These are phyloP conservation scores for Uloborus diversus DNA, from an alignment of 1,140 invertebrate genomes.

Conservation along the genomic window DNA sequence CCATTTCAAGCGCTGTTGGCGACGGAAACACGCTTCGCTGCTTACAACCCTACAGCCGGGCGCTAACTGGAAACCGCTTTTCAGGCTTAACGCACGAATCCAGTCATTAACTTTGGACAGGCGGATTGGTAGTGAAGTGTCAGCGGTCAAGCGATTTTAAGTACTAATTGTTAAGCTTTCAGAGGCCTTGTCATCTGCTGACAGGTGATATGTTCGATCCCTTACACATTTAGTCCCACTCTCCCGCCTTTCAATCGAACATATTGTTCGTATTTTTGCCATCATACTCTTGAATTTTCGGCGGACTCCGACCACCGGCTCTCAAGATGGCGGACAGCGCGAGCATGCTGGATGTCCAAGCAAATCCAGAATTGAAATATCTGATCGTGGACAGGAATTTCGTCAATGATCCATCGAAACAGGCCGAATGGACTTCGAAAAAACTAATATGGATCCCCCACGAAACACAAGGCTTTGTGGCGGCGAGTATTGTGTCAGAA, in stretches of 20 bases:
- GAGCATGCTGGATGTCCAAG: slow-evolving; percentile 68
- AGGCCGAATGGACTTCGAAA: slow-evolving; percentile 99
- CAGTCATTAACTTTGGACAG: too few relatives aligned
- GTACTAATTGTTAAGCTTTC: slow-evolving; percentile 85
- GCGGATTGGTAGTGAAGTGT: slow-evolving; percentile 65
- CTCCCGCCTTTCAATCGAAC: background rate
- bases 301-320: slow-evolving; percentile 40
- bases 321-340: slow-evolving; percentile 52
- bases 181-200: slow-evolving; percentile 65
- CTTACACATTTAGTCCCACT: background rate
- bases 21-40: slow-evolving; percentile 19
- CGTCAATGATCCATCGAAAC: slow-evolving; percentile 94
- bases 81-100: slow-evolving; percentile 39
- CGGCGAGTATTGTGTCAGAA: slow-evolving; percentile 94
- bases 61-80: slow-evolving; percentile 45
- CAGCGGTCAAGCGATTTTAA: slow-evolving; percentile 9
- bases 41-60: slow-evolving; percentile 27
- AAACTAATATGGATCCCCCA: slow-evolving; percentile 98
- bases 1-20: slow-evolving; percentile 20
- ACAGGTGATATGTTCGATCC: background rate
- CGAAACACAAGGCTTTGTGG: slow-evolving; percentile 94
- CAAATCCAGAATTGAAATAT: slow-evolving; percentile 92
- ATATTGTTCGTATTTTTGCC: slow-evolving; percentile 67
- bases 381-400: slow-evolving; percentile 91
- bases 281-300: background rate